Evolutionary conservation across 2,113 vertebrate genomes (phyloP), one percentile per base, ranked within the genome.

Genomic region (Hoplias malabaricus): DNA sequence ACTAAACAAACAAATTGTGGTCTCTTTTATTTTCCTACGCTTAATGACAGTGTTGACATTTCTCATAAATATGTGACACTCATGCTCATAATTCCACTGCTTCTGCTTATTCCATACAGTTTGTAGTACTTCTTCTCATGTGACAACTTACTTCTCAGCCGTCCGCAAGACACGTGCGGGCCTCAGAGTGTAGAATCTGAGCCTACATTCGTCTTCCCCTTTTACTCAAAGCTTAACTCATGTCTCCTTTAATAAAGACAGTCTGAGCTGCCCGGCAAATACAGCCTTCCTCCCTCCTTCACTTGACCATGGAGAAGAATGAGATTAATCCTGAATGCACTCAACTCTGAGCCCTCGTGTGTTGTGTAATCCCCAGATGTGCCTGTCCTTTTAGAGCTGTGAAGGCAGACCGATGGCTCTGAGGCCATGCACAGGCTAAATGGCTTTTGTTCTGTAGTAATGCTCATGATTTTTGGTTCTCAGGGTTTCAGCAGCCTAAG

Each of bases 401-500:
- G 27, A 33, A 42, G 16, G 16, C 2, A 11, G 19, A n/a, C 3
- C 10, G 16, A 10, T 34, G 59, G 59, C 38, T 23, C 31, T 62
- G 38, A 27, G 42, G 25, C 38, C 31, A 36, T 48, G 11, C 12
- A 23, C 13, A 33, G 10, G 42, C 29, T 62, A 16, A 63, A 36
- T 12, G 14, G 63, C 36, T 67, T 42, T 42, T 0, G 1, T 33
- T 54, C 5, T 36, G 25, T 34, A 69, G 9, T 27, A 61, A 10
- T 63, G 12, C 53, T 0, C 42, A 11, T 63, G 33, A 1, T 53
- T 76, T 75, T 84, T 73, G 31, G 16, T 76, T 12, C 19, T 5
- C 89, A 99, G 97, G 98, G 98, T 67, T 98, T 96, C 91, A 98
- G 96, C 91, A 99, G 97, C 86, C 89, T 99, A 84, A 92, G 97